A percentile compares a stretch with the other conserved stretches of the same genome.
Conservation (phyloP, 2,113 vertebrate genomes). For the Trichomycterus rosablanca region DNA sequence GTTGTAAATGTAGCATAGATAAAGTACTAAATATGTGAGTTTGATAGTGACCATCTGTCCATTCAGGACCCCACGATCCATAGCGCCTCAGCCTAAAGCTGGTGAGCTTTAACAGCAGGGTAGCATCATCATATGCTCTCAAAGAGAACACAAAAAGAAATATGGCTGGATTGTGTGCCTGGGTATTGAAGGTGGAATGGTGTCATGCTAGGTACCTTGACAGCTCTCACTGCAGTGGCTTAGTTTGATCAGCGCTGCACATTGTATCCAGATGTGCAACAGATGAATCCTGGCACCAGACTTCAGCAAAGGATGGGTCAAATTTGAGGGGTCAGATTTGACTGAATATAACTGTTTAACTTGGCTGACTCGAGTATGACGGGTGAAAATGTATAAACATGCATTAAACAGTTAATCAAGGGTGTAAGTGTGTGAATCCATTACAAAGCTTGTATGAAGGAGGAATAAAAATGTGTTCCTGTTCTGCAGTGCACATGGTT, state of each 20-base stretch:
- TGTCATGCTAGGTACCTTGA: slow-evolving; percentile 23
- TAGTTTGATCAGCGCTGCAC: slow-evolving; percentile 28
- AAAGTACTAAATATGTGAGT: neutral
- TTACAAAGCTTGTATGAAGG: slow-evolving; percentile 5
- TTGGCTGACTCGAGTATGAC: neutral
- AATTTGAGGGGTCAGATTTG: slow-evolving; percentile 17
- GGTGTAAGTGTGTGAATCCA: neutral
- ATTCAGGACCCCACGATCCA: neutral
- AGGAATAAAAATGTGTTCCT: slow-evolving; percentile 2
- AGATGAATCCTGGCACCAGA: slow-evolving; percentile 17
- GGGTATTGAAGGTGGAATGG: slow-evolving; percentile 5
- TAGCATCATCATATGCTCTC: slow-evolving; percentile 19
- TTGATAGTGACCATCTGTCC: slow-evolving; percentile 10
- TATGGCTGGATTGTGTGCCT: slow-evolving; percentile 1
- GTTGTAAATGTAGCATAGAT: too few species aligned
- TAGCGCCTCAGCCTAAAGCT: slow-evolving; percentile 7
- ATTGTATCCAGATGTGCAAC: slow-evolving; percentile 44
- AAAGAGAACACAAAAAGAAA: neutral
- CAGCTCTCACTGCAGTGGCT: slow-evolving; percentile 31
- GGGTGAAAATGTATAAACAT: slow-evolving; percentile 14
- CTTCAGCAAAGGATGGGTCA: slow-evolving; percentile 5
- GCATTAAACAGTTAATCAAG: slow-evolving; percentile 18
- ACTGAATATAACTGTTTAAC: slow-evolving; percentile 14
- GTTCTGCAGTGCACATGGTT: neutral
- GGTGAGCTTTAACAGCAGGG: slow-evolving; percentile 19